Evolutionary conservation across 1,140 invertebrate species (phyloP).

Genomic region (Lordiphosa stackelbergi): DNA sequence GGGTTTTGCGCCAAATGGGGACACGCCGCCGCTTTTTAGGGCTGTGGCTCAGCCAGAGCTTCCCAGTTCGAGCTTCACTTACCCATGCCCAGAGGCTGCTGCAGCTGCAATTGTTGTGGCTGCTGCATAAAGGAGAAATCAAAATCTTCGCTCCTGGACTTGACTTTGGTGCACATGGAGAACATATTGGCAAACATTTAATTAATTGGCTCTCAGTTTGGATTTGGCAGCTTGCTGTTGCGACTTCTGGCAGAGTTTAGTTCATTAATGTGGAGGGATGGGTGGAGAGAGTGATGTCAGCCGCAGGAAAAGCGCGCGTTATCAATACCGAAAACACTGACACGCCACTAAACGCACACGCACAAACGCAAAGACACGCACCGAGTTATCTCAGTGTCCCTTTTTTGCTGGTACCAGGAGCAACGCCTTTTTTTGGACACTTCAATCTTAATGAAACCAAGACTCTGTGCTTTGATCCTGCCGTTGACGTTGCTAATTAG

Average conservation of each 20-base stretch:
- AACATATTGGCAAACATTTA: constrained; percentile 69
- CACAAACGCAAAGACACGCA: constrained; percentile 16
- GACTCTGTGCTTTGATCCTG: constrained; percentile 12
- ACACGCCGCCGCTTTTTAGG: constrained; percentile 37
- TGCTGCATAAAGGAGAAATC: constrained; percentile 42
- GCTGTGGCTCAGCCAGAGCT: constrained; percentile 20
- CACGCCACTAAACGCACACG: constrained; percentile 11
- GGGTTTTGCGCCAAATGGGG: constrained; percentile 62
- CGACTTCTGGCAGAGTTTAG: constrained; percentile 16
- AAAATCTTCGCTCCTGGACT: constrained; percentile 56
- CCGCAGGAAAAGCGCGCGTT: constrained; percentile 31
- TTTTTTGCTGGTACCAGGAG: constrained; percentile 3
- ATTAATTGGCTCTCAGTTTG: constrained; percentile 50
- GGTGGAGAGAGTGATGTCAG: constrained; percentile 57
- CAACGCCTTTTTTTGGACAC: constrained; percentile 37
- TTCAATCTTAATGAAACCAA: constrained; percentile 35
- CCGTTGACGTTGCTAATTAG: constrained; percentile 46
- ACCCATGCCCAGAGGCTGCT: constrained; percentile 64
- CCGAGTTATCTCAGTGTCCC: too few relatives aligned
- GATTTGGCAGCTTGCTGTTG: constrained; percentile 29
- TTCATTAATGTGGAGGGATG: constrained; percentile 20
- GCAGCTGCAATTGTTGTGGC: constrained; percentile 53
- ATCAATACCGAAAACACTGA: constrained; percentile 28
- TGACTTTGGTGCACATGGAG: constrained; percentile 75
- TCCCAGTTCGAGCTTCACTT: constrained; percentile 37